phyloP scores from a whole-genome alignment of 2,888 invertebrate genomes.

The Machimus atricapillus region DNA sequence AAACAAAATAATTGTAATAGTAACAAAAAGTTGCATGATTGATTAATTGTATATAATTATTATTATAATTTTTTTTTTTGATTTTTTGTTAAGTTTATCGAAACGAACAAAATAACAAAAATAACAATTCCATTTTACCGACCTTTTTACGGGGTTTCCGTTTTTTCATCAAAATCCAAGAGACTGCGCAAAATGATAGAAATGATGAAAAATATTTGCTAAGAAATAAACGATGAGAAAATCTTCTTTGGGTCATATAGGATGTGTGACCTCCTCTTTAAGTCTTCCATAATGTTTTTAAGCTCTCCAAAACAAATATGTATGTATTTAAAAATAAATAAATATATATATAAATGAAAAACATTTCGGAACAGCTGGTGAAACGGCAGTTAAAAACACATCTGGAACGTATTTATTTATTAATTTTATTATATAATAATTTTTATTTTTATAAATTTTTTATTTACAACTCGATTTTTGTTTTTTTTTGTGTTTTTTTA shows the following conservation, averaged over 20 bases:
- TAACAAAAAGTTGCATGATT: neutral
- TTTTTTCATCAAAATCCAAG: neutral
- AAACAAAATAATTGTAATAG: neutral
- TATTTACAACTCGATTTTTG: no score
- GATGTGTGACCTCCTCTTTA: neutral
- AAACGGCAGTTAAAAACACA: neutral
- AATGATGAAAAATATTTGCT: neutral
- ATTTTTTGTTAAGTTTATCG: neutral
- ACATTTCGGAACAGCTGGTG: neutral
- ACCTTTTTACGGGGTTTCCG: neutral
- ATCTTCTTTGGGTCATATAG: neutral
- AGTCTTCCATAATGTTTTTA: neutral
- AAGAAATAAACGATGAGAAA: neutral
- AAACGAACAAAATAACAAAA: neutral
- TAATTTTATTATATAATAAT: no score
- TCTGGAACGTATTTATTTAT: no score
- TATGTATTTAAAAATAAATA: neutral
- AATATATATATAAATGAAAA: neutral
- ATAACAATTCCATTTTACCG: neutral
- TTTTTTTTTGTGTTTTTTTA: no score
- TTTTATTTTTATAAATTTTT: no score
- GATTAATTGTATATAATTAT: neutral
- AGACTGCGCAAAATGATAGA: neutral
- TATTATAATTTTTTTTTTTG: neutral
- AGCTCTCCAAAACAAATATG: neutral